A percentile compares a stretch with the other conserved stretches of the same genome.
These are phyloP conservation scores for Oscheius sp. DNA, from an alignment of 2,888 invertebrate genomes.

Conservation along the genomic window DNA sequence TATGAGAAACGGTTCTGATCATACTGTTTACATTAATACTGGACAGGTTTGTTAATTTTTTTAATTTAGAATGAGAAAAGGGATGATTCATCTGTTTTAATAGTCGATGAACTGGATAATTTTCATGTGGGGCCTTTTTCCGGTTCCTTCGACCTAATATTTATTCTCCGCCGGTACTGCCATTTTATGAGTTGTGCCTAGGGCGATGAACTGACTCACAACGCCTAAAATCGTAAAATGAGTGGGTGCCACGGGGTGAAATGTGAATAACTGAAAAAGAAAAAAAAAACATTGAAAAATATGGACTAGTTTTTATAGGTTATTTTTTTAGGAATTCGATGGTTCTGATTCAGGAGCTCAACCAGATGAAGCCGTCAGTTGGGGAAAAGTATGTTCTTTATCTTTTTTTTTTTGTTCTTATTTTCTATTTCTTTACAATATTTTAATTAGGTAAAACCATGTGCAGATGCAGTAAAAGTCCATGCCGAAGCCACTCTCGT, in stretches of 20 bases:
- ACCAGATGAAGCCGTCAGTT: conserved; percentile 97
- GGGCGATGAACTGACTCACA: conserved; percentile 4
- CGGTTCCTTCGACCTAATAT: conserved; percentile 10
- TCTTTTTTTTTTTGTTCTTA: background rate
- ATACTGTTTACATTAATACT: conserved; percentile 93
- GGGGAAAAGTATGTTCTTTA: conserved; percentile 83
- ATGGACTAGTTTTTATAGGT: background rate
- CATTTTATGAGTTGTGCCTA: background rate
- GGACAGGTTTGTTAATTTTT: conserved; percentile 59
- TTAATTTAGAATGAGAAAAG: background rate
- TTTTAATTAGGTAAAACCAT: conserved; percentile 48
- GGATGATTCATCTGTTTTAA: background rate
- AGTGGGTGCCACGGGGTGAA: background rate
- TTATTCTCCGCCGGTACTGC: background rate
- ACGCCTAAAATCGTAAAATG: conserved; percentile 4
- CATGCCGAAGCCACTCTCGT: conserved; percentile 86
- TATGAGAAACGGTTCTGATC: conserved; percentile 98
- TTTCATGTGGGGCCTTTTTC: background rate
- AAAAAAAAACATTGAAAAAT: background rate
- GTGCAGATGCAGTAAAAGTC: conserved; percentile 52
- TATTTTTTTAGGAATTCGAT: conserved; percentile 84
- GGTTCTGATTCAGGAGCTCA: conserved; percentile 93
- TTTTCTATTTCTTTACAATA: background rate
- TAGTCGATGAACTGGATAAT: background rate
- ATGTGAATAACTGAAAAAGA: background rate